phyloP scores from a whole-genome alignment of 1,140 invertebrate genomes.

The Papilio polyxenes region DNA sequence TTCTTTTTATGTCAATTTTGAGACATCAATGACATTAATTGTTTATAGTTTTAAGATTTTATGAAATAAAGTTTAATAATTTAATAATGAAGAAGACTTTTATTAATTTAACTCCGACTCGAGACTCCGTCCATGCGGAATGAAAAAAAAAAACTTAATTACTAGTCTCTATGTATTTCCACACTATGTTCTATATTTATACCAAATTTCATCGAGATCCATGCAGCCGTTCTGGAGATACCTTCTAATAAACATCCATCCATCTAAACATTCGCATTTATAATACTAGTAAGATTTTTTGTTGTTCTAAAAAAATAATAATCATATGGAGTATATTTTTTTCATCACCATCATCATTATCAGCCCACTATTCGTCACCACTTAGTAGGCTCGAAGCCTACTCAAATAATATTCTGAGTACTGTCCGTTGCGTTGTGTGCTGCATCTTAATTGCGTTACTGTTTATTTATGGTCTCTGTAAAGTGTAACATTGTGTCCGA shows the following conservation, averaged over 20 bases:
- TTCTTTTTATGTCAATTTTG: slow-evolving; percentile 12
- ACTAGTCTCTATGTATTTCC: too few relatives aligned
- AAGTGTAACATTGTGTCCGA: slow-evolving; percentile 24
- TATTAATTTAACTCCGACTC: background rate
- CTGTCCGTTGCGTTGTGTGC: background rate
- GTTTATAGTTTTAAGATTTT: background rate
- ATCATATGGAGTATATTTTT: too few relatives aligned
- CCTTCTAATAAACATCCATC: too few relatives aligned
- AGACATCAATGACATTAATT: background rate
- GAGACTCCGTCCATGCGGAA: too few relatives aligned
- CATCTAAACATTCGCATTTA: background rate
- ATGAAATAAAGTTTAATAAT: background rate
- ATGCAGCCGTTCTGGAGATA: too few relatives aligned
- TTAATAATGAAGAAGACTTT: background rate
- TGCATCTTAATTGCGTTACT: slow-evolving; percentile 31
- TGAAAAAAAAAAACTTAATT: too few relatives aligned
- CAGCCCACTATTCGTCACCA: too few relatives aligned
- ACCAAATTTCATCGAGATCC: too few relatives aligned
- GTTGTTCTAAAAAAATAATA: background rate
- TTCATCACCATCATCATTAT: too few relatives aligned
- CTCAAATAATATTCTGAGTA: too few relatives aligned
- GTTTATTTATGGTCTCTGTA: slow-evolving; percentile 12
- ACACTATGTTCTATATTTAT: too few relatives aligned
- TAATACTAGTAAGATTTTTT: background rate
- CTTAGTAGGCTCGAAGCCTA: too few relatives aligned